Conservation (phyloP, 2,888 invertebrate species). For the Heliconius erato region DNA sequence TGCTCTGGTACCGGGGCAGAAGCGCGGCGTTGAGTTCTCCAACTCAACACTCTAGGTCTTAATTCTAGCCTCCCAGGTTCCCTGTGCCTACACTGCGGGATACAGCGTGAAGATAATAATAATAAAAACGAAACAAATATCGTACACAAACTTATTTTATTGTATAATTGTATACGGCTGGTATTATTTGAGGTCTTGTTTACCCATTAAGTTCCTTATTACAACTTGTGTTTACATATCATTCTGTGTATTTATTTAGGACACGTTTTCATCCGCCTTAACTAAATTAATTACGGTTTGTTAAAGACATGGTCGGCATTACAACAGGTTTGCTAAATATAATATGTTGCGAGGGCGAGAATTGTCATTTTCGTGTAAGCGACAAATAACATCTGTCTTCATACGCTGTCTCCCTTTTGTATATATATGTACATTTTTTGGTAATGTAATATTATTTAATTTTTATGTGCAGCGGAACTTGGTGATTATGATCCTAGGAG, state of each 20-base stretch:
- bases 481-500: conserved; percentile 97
- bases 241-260: conserved; percentile 68
- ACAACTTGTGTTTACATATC: conserved; percentile 59
- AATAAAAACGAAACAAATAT: conserved; percentile 32
- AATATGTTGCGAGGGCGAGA: conserved; percentile 31
- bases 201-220: conserved; percentile 52
- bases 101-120: too few species aligned
- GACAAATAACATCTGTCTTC: background rate
- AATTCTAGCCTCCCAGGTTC: too few species aligned
- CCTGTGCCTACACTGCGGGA: too few species aligned
- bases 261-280: conserved; percentile 60
- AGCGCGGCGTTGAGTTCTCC: too few species aligned
- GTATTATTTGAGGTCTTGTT: conserved; percentile 38
- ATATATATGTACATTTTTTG: background rate
- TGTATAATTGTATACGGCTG: conserved; percentile 10
- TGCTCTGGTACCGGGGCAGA: too few species aligned
- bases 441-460: background rate
- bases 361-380: conserved; percentile 11
- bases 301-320: conserved; percentile 58
- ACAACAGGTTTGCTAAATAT: conserved; percentile 53
- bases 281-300: conserved; percentile 66
- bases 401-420: background rate
- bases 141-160: conserved; percentile 26
- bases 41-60: too few species aligned
- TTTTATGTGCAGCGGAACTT: conserved; percentile 90